Base-by-base conservation (phyloP, 2,113 vertebrate genomes). In the Grammomys surdaster region DNA sequence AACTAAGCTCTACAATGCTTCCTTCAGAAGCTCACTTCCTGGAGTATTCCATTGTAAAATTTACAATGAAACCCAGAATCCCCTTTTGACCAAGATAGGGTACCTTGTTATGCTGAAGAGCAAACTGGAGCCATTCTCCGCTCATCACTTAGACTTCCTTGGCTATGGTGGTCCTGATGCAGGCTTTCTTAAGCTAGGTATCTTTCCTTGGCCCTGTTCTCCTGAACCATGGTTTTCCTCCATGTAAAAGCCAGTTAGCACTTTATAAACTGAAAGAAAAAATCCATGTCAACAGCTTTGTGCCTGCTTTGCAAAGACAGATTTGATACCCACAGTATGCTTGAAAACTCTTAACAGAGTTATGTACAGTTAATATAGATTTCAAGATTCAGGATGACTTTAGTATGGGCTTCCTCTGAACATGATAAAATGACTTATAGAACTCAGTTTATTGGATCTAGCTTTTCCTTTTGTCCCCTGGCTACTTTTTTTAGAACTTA, bases 361-460 rank as follows among this genome's bases (percentile, higher is more conserved):
- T 65, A 70, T 9, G 78, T 63, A 65, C 56, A 82, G 10, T 40
- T 90, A 91, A 93, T 65, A 60, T 14, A 19, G 78, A 94, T 96
- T 94, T 56, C 43, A 67, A 16, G 76, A 76, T 88, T 17, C 80
- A 96, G 6, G 78, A 10, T 96, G 93, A 67, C n/a, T 96, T 73
- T 11, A 20, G 84, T 94, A 51, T 22, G 93, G 5, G n/a, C 0
- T 8, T 80, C 46, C 95, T 78, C 5, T 46, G 95, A 82, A 31
- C 80, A 12, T 70, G 67, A 75, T 46, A 65, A 7, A 51, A 93
- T n/a, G 87, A 12, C 69, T 92, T 86, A 33, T 28, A 67, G 43
- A 75, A 33, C 31, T 24, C 20, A 87, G 12, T 19, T 31, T 92
- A 69, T 40, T 60, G 13, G 10, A 5, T 24, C 33, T 85, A 48